Evolutionary conservation across 2,113 vertebrate species (phyloP).

Genomic region (Plectropomus leopardus): DNA sequence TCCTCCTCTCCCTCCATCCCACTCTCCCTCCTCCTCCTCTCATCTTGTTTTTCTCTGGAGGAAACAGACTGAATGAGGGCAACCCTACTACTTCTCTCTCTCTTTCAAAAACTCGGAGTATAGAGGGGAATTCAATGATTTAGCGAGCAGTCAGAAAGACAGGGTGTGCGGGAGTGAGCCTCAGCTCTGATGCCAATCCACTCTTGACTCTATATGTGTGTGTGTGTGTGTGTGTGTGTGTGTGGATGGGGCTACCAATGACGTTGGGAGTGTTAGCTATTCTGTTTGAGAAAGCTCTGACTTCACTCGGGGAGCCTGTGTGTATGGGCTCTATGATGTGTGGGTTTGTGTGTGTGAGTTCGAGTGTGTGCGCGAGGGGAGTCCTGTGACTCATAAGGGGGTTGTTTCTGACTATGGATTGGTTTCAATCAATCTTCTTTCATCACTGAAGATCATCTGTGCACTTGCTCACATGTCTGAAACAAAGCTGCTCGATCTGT

Average conservation of each 20-base stretch:
- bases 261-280: slow-evolving; percentile 73
- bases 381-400: slow-evolving; percentile 52
- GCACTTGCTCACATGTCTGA: neutral
- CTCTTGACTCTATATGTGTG: slow-evolving; percentile 44
- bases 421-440: slow-evolving; percentile 33
- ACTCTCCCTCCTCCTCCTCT: neutral
- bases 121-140: slow-evolving; percentile 61
- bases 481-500: neutral
- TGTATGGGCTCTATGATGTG: slow-evolving; percentile 46
- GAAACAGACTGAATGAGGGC: slow-evolving; percentile 80
- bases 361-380: slow-evolving; percentile 37
- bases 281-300: slow-evolving; percentile 75
- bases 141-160: slow-evolving; percentile 30
- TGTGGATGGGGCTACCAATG: slow-evolving; percentile 50
- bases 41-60: slow-evolving; percentile 32
- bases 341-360: slow-evolving; percentile 25
- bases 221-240: slow-evolving; percentile 4
- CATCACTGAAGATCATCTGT: slow-evolving; percentile 16
- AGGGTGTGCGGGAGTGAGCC: slow-evolving; percentile 26
- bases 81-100: slow-evolving; percentile 58
- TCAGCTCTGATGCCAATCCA: slow-evolving; percentile 73
- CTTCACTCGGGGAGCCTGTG: slow-evolving; percentile 49
- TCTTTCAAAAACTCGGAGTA: slow-evolving; percentile 44
- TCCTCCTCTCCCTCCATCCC: neutral
- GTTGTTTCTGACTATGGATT: slow-evolving; percentile 22